Evolutionary conservation across 2,113 vertebrate species (phyloP).

Genomic region (Ictalurus punctatus): DNA sequence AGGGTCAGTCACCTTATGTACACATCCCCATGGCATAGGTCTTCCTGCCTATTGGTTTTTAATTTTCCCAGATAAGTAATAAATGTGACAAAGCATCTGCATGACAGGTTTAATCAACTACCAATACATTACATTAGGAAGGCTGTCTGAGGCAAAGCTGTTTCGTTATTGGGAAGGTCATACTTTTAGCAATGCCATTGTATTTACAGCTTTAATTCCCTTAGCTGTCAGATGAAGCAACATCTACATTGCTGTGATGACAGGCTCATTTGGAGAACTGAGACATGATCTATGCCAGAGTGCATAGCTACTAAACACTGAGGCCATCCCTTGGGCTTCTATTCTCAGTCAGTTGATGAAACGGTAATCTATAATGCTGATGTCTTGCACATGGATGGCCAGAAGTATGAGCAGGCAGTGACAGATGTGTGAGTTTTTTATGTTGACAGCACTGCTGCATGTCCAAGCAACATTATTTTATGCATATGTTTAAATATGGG

Average conservation of each 20-base stretch:
- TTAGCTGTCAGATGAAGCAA: constrained; percentile 23
- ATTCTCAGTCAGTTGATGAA: background rate
- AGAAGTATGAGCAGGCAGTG: background rate
- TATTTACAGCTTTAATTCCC: constrained; percentile 28
- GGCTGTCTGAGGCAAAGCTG: background rate
- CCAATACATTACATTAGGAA: background rate
- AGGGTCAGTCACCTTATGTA: background rate
- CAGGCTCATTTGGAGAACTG: constrained; percentile 16
- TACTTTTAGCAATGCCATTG: background rate
- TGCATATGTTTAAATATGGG: background rate
- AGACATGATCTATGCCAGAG: background rate
- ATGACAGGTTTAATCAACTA: constrained; percentile 18
- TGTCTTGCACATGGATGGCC: background rate
- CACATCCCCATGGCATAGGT: background rate
- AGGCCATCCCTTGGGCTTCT: background rate
- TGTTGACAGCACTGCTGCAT: background rate
- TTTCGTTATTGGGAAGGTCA: constrained; percentile 3
- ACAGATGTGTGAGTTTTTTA: background rate
- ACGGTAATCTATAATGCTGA: background rate
- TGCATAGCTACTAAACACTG: constrained; percentile 9
- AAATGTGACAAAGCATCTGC: constrained; percentile 17
- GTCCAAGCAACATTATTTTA: background rate
- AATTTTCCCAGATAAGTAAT: constrained; percentile 26
- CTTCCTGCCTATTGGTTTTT: constrained; percentile 3
- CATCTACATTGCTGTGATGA: constrained; percentile 5